A percentile compares a stretch with the other conserved stretches of the same genome.
These are phyloP conservation scores for Stenolophus ochropezus DNA, from an alignment of 2,888 invertebrate genomes.

Conservation along the genomic window DNA sequence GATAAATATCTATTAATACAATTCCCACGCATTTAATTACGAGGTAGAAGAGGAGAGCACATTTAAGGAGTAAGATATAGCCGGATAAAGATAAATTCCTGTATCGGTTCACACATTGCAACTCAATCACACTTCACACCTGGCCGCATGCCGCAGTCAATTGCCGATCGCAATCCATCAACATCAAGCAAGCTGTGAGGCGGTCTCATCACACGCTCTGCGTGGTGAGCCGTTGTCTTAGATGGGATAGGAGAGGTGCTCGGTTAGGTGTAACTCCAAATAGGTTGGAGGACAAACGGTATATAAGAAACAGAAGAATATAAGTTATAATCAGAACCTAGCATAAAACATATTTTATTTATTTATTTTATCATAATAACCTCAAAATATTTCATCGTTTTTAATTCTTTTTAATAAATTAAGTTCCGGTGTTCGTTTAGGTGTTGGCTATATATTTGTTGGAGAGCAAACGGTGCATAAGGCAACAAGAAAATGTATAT, in stretches of 20 bases:
- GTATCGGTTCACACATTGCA: not conserved
- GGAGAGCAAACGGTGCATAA: too few relatives aligned
- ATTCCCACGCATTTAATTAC: not conserved
- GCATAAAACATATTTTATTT: too few relatives aligned
- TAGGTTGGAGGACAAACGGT: too few relatives aligned
- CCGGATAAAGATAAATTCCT: slow-evolving; percentile 19
- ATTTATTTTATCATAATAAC: too few relatives aligned
- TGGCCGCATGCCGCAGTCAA: slow-evolving; percentile 1
- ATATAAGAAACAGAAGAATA: too few relatives aligned
- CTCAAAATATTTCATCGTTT: too few relatives aligned
- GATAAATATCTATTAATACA: not conserved
- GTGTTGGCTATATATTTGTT: too few relatives aligned
- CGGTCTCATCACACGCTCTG: not conserved
- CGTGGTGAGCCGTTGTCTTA: not conserved
- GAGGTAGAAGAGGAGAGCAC: not conserved
- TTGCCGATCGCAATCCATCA: slow-evolving; percentile 43
- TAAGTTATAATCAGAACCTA: too few relatives aligned
- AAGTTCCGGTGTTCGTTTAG: too few relatives aligned
- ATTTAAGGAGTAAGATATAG: not conserved
- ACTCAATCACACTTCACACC: slow-evolving; percentile 44
- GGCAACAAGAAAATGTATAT: too few relatives aligned
- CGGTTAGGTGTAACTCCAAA: not conserved
- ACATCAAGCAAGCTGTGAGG: slow-evolving; percentile 37
- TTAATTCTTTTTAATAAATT: too few relatives aligned
- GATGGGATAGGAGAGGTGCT: not conserved